These are phyloP conservation scores for Diplogasteroides magnus DNA, from an alignment of 1,140 invertebrate genomes.

Conservation along the genomic window DNA sequence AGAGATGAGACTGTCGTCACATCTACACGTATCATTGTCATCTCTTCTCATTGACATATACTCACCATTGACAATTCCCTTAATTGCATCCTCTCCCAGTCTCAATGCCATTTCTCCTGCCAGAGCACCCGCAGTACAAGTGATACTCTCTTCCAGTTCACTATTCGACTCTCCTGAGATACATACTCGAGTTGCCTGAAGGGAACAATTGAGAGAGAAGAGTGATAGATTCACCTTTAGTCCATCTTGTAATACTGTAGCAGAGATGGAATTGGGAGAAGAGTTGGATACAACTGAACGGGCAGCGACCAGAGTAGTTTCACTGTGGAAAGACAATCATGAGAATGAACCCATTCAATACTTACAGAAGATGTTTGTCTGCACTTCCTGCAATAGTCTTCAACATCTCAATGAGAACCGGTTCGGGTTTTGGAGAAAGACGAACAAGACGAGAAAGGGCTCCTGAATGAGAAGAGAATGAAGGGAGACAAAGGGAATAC, in stretches of 20 bases:
- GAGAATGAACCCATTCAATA: not conserved
- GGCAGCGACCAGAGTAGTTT: not conserved
- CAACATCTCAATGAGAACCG: conserved; percentile 37
- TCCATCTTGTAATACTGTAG: not conserved
- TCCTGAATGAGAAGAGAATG: not conserved
- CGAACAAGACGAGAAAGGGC: conserved; percentile 24
- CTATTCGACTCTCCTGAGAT: not conserved
- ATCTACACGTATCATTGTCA: too few species aligned
- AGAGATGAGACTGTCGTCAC: not conserved
- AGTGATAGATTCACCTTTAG: not conserved
- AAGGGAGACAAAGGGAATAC: not conserved
- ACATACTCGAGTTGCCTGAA: not conserved
- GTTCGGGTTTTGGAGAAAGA: conserved; percentile 42
- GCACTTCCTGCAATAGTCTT: conserved; percentile 31
- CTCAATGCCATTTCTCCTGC: not conserved
- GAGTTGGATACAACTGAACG: not conserved
- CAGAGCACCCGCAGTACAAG: not conserved
- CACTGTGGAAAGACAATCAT: too few species aligned
- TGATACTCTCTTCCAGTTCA: not conserved
- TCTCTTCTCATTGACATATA: too few species aligned
- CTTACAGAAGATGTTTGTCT: conserved; percentile 22
- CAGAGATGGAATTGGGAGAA: not conserved
- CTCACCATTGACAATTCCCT: not conserved
- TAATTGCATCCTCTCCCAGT: not conserved
- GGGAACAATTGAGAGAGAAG: not conserved